Percentiles rank a stretch among this genome's conserved stretches.
Evolutionary conservation across 2,888 invertebrate genomes (phyloP).

Genomic region (Poecilus cupreus): DNA sequence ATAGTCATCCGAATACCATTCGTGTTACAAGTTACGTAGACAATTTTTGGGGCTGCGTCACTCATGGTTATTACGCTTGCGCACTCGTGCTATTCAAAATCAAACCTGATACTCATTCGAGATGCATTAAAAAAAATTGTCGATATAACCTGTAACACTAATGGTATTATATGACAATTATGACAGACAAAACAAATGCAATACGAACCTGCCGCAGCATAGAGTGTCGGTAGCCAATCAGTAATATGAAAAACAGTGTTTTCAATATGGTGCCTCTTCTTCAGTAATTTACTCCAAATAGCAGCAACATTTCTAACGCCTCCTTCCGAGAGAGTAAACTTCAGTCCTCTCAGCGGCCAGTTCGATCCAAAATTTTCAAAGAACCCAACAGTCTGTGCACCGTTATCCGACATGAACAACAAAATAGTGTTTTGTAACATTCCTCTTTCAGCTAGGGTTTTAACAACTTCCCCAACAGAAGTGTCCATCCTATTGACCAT

Average conservation of each 20-base stretch:
- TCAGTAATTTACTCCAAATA: constrained; percentile 82
- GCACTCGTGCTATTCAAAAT: too few relatives aligned
- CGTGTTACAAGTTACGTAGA: too few relatives aligned
- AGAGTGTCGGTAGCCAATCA: constrained; percentile 88
- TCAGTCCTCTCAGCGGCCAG: constrained; percentile 88
- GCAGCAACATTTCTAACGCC: constrained; percentile 85
- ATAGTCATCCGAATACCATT: too few relatives aligned
- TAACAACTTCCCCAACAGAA: constrained; percentile 86
- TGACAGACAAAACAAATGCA: background rate
- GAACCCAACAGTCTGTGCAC: constrained; percentile 84
- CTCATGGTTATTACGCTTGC: too few relatives aligned
- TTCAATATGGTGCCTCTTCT: constrained; percentile 75
- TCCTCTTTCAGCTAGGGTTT: constrained; percentile 78
- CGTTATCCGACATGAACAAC: constrained; percentile 92
- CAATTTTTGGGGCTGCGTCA: too few relatives aligned
- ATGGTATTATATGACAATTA: background rate
- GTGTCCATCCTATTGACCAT: constrained; percentile 91
- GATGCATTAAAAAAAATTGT: too few relatives aligned
- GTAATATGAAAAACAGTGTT: constrained; percentile 84
- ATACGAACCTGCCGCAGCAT: constrained; percentile 66
- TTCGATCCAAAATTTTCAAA: constrained; percentile 85
- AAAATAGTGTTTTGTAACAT: constrained; percentile 89
- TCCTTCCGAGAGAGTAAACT: constrained; percentile 90
- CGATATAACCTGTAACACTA: too few relatives aligned
- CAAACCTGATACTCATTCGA: too few relatives aligned